Evolutionary conservation across 2,888 invertebrate genomes (phyloP).

Genomic region (Chymomyza caudatula): DNA sequence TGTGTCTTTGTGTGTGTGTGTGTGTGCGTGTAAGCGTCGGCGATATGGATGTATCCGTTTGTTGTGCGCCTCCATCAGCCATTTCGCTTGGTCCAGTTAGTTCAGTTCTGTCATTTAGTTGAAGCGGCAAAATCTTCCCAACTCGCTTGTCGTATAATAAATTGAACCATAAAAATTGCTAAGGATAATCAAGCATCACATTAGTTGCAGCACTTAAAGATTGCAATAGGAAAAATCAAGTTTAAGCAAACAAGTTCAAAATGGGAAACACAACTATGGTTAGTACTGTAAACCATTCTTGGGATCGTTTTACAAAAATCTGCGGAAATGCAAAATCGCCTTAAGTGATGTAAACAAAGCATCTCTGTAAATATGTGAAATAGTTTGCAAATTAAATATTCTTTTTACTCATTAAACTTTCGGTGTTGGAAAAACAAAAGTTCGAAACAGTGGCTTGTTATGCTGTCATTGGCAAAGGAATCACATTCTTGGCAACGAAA

Average conservation of each 20-base stretch:
- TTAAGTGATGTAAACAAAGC: no score
- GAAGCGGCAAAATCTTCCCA: constrained; percentile 60
- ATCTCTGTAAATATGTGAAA: no score
- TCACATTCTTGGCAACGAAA: no score
- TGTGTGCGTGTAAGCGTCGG: constrained; percentile 34
- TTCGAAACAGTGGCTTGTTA: no score
- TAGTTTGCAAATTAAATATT: no score
- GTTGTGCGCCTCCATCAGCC: constrained; percentile 54
- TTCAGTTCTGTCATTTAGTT: constrained; percentile 72
- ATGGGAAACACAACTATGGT: constrained; percentile 67
- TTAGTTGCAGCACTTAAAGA: not conserved
- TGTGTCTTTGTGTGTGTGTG: constrained; percentile 12
- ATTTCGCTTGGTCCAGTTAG: constrained; percentile 72
- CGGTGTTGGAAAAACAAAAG: no score
- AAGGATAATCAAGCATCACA: not conserved
- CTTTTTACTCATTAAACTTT: no score
- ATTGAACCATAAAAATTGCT: not conserved
- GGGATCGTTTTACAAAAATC: not conserved
- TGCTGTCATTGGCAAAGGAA: no score
- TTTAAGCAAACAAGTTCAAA: not conserved
- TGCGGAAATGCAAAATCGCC: not conserved
- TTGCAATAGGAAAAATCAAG: not conserved
- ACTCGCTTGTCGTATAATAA: constrained; percentile 21
- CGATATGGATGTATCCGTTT: constrained; percentile 55
- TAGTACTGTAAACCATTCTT: constrained; percentile 17